Percentiles rank a stretch among this genome's conserved stretches.
Conservation (phyloP, 2,113 vertebrate species). For the Burhinus oedicnemus region DNA sequence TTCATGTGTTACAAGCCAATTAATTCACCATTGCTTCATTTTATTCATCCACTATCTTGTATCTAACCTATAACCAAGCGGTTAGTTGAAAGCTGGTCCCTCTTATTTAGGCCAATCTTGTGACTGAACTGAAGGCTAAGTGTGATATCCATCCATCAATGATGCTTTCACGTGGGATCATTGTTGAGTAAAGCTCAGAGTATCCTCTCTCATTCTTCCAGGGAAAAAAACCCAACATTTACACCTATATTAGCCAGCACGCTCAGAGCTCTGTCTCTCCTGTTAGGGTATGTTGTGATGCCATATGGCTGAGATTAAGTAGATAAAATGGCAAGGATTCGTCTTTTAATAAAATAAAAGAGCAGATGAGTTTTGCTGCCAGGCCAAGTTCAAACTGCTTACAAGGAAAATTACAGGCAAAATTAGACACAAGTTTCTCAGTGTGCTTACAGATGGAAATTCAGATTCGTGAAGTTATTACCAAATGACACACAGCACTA, state of each 20-base stretch:
- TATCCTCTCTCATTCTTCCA: background rate
- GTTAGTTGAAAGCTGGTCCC: background rate
- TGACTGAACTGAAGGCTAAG: background rate
- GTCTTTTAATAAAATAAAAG: background rate
- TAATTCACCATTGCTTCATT: background rate
- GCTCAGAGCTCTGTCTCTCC: background rate
- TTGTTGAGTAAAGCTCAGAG: background rate
- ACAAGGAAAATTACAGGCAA: background rate
- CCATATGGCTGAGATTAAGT: background rate
- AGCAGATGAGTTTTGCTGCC: background rate
- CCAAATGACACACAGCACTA: accelerated
- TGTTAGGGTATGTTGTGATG: background rate
- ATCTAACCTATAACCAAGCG: background rate
- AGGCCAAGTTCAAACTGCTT: background rate
- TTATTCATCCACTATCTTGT: background rate
- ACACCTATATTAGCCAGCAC: background rate
- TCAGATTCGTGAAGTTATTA: background rate
- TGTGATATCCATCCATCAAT: background rate
- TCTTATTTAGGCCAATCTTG: background rate
- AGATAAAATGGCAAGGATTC: background rate
- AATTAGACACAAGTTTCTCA: background rate
- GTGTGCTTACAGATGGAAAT: background rate
- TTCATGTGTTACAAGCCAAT: background rate
- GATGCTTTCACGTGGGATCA: background rate
- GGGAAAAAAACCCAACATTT: background rate